phyloP scores from a whole-genome alignment of 2,797 vertebrate species.

The Cyprinella venusta region DNA sequence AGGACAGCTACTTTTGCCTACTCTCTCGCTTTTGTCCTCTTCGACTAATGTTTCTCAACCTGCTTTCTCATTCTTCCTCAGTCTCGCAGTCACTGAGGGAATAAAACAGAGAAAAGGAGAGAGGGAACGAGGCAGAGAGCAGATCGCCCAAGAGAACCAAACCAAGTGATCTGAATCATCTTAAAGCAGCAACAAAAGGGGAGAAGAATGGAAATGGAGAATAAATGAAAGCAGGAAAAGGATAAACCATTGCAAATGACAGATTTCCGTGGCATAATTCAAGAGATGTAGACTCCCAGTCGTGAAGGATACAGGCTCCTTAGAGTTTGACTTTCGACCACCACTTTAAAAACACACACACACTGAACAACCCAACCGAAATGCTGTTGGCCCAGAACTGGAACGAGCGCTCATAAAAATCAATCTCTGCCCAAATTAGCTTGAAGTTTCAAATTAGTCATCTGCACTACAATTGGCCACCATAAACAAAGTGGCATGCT shows the following conservation, averaged over 20 bases:
- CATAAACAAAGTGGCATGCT: constrained; percentile 57
- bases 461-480: constrained; percentile 55
- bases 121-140: constrained; percentile 54
- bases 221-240: constrained; percentile 36
- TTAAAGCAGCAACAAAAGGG: constrained; percentile 36
- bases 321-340: constrained; percentile 47
- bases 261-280: constrained; percentile 58
- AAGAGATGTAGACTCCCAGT: constrained; percentile 40
- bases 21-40: constrained; percentile 66
- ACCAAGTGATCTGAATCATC: constrained; percentile 37
- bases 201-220: constrained; percentile 26
- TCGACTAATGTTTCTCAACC: constrained; percentile 28
- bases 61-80: constrained; percentile 71
- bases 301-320: constrained; percentile 41
- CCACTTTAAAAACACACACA: constrained; percentile 37
- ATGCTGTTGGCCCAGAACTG: constrained; percentile 42
- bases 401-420: constrained; percentile 60
- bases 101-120: constrained; percentile 25
- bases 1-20: constrained; percentile 72
- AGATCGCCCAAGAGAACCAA: constrained; percentile 40
- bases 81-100: constrained; percentile 25
- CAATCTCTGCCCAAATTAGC: constrained; percentile 56
- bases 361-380: constrained; percentile 46
- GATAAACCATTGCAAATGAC: constrained; percentile 58
- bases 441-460: constrained; percentile 60